Evolutionary conservation across 1,140 invertebrate species (phyloP).

Genomic region (Melanaphis sacchari): DNA sequence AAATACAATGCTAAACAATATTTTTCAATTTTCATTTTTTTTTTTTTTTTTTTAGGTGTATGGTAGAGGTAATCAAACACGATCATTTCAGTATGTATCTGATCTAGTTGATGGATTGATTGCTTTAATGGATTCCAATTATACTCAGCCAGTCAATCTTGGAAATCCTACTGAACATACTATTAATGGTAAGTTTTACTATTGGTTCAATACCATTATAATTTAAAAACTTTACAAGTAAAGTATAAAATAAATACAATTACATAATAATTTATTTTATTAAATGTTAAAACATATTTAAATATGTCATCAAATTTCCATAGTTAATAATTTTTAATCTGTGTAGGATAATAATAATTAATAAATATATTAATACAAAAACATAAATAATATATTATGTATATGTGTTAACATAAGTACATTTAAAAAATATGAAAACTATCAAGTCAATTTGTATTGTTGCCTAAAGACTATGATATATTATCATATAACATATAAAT

Average conservation of each 20-base stretch:
- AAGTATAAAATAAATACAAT: not conserved
- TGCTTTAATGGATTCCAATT: constrained; percentile 93
- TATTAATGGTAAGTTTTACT: constrained; percentile 76
- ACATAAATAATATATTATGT: too few relatives aligned
- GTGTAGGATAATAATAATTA: not conserved
- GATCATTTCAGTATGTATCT: constrained; percentile 98
- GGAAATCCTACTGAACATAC: constrained; percentile 98
- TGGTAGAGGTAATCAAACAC: constrained; percentile 93
- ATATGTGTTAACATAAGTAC: too few relatives aligned
- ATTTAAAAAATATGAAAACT: too few relatives aligned
- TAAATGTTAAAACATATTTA: not conserved
- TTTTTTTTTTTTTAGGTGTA: constrained; percentile 75
- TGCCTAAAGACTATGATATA: too few relatives aligned
- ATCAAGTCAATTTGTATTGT: too few relatives aligned
- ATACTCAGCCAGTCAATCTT: constrained; percentile 91
- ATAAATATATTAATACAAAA: too few relatives aligned
- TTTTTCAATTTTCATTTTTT: not conserved
- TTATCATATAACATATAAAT: not conserved
- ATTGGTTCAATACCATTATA: not conserved
- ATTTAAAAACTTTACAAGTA: not conserved
- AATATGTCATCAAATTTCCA: not conserved
- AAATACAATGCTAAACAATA: not conserved
- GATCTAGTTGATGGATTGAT: constrained; percentile 97
- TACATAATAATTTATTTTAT: not conserved
- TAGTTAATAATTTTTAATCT: not conserved